A percentile compares a stretch with the other conserved stretches of the same genome.
Evolutionary conservation across 1,140 invertebrate genomes (phyloP).

Genomic region (Lepidurus couesii): DNA sequence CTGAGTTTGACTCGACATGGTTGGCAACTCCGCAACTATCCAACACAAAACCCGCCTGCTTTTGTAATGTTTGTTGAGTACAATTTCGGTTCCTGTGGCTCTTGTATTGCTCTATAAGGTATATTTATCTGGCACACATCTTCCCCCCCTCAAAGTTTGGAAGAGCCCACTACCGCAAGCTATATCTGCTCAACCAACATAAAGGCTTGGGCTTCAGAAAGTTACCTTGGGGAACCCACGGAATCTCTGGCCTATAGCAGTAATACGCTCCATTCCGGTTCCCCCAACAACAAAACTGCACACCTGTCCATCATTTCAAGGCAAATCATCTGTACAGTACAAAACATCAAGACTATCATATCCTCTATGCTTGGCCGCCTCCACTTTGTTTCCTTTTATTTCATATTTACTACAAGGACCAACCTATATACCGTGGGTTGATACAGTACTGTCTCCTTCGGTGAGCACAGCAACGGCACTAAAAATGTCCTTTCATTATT

Average conservation of each 20-base stretch:
- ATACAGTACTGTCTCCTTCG: too few relatives aligned
- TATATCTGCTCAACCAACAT: not conserved
- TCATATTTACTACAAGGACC: too few relatives aligned
- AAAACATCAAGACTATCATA: too few relatives aligned
- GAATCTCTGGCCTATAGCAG: not conserved
- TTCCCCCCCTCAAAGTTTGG: too few relatives aligned
- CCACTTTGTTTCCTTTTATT: too few relatives aligned
- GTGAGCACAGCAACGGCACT: not conserved
- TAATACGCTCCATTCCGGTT: not conserved
- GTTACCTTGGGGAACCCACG: not conserved
- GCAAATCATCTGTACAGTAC: too few relatives aligned
- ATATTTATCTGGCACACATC: too few relatives aligned
- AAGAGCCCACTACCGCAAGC: not conserved
- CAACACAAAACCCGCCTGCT: not conserved
- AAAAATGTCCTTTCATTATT: not conserved
- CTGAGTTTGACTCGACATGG: not conserved
- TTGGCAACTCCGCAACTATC: not conserved
- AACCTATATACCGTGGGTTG: too few relatives aligned
- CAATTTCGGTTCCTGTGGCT: not conserved
- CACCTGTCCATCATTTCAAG: too few relatives aligned
- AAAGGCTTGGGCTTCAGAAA: not conserved
- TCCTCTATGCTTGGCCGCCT: too few relatives aligned
- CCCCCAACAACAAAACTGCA: not conserved
- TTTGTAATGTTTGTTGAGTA: not conserved
- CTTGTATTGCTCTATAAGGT: too few relatives aligned